A percentile compares a stretch with the other conserved stretches of the same genome.
These are phyloP conservation scores for Heteromurus nitidus DNA, from an alignment of 2,888 invertebrate genomes.

Conservation along the genomic window DNA sequence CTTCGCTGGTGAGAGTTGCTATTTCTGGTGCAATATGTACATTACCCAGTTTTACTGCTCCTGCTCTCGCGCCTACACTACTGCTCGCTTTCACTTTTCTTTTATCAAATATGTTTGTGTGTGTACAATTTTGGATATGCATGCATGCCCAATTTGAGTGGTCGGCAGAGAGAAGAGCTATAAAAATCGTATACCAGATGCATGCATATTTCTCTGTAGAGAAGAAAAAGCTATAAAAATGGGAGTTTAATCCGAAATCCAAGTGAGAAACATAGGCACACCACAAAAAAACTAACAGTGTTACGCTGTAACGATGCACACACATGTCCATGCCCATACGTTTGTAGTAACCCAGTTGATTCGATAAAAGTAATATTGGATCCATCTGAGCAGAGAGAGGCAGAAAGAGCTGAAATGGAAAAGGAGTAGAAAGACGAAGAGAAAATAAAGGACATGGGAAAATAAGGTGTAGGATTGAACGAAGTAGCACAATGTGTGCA, in stretches of 20 bases:
- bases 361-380: too few species aligned
- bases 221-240: constrained; percentile 48
- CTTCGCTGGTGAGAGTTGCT: neutral
- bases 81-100: too few species aligned
- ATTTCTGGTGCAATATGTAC: constrained; percentile 45
- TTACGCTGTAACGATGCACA: too few species aligned
- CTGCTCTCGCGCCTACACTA: too few species aligned
- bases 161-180: constrained; percentile 11
- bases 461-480: neutral
- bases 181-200: constrained; percentile 1
- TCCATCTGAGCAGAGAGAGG: too few species aligned
- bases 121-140: constrained; percentile 11
- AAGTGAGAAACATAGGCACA: neutral
- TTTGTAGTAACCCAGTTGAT: neutral
- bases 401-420: neutral
- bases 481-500: constrained; percentile 39
- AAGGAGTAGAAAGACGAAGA: neutral
- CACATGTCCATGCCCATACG: neutral
- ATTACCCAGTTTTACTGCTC: neutral
- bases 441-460: neutral
- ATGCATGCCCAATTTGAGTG: constrained; percentile 43
- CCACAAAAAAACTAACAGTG: too few species aligned
- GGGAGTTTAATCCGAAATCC: constrained; percentile 43
- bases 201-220: constrained; percentile 8
- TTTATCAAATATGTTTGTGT: neutral